These are phyloP conservation scores for Calliphora vicina DNA, from an alignment of 1,140 invertebrate species.

Conservation along the genomic window DNA sequence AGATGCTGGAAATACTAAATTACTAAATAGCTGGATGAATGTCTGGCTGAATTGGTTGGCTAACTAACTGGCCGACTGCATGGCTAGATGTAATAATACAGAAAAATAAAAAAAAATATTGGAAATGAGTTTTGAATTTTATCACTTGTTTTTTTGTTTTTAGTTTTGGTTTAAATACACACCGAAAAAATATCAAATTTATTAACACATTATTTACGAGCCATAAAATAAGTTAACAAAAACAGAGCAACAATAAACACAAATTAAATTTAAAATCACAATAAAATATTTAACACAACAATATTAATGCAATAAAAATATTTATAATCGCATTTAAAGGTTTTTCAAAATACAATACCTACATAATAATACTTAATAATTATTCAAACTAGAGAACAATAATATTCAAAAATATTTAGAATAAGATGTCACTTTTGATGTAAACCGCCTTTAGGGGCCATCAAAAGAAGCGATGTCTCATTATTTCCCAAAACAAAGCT, in stretches of 20 bases:
- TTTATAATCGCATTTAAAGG: background rate
- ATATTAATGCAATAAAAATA: background rate
- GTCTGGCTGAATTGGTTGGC: background rate
- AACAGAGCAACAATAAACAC: background rate
- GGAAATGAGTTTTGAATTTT: background rate
- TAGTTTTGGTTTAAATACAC: background rate
- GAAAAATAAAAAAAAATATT: background rate
- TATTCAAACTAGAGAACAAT: background rate
- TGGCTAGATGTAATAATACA: background rate
- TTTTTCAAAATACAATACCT: background rate
- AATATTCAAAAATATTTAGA: background rate
- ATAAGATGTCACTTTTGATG: slow-evolving; percentile 20
- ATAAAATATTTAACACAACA: background rate
- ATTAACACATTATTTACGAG: slow-evolving; percentile 13
- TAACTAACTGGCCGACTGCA: background rate
- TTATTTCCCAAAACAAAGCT: background rate
- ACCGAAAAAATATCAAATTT: background rate
- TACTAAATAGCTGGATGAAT: background rate
- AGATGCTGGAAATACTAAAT: background rate
- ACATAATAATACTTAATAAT: background rate
- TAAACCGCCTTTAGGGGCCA: background rate
- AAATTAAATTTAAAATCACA: background rate
- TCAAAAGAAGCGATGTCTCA: background rate
- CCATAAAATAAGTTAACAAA: slow-evolving; percentile 2
- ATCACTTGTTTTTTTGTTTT: slow-evolving; percentile 5